These are phyloP conservation scores for Lithophane semibrunnea DNA, from an alignment of 2,888 invertebrate genomes.

Conservation along the genomic window DNA sequence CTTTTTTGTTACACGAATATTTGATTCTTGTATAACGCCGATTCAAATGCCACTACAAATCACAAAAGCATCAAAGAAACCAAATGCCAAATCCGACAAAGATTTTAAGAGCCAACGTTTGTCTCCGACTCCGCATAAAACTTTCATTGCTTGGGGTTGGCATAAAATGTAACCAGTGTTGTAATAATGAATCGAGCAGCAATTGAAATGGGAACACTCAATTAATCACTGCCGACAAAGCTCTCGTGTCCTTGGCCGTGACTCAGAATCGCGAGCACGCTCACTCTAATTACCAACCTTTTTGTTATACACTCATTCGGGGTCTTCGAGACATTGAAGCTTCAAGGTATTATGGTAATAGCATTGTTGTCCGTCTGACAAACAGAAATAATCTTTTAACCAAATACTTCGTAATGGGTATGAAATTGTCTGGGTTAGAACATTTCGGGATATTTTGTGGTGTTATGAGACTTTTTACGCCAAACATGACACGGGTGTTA, in stretches of 20 bases:
- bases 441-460: constrained; percentile 1
- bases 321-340: constrained; percentile 53
- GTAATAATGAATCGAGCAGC: constrained; percentile 68
- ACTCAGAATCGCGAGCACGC: constrained; percentile 70
- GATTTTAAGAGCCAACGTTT: constrained; percentile 36
- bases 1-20: background rate
- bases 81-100: constrained; percentile 34
- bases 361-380: constrained; percentile 52
- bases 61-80: constrained; percentile 12
- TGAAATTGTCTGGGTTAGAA: constrained; percentile 21
- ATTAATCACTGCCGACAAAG: constrained; percentile 72
- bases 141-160: constrained; percentile 58
- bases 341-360: constrained; percentile 56
- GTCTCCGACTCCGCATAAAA: constrained; percentile 35
- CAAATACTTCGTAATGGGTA: constrained; percentile 23
- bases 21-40: background rate
- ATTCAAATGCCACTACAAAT: constrained; percentile 8
- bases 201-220: constrained; percentile 70
- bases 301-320: constrained; percentile 67
- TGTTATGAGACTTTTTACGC: background rate
- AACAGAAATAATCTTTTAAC: constrained; percentile 47
- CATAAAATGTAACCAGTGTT: constrained; percentile 60
- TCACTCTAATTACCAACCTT: constrained; percentile 70
- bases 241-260: constrained; percentile 78
- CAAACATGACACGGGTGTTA: background rate